phyloP scores from a whole-genome alignment of 2,113 vertebrate genomes.

The Ramphastos sulfuratus region DNA sequence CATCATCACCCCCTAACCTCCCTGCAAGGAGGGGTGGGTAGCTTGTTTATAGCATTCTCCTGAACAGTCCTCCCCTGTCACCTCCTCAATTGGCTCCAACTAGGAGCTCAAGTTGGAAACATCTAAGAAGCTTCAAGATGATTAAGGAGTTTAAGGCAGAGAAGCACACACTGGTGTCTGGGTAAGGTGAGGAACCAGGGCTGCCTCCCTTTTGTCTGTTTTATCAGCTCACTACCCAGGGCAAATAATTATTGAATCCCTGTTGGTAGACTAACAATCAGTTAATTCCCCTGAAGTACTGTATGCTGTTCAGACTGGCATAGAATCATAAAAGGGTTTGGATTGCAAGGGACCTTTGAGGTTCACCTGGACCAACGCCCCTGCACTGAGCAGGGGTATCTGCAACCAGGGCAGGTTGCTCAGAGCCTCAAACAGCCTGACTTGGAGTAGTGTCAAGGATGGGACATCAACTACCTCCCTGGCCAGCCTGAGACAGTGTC shows the following conservation, averaged over 20 bases:
- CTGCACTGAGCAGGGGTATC: not conserved
- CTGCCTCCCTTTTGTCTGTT: not conserved
- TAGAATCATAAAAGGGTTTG: not conserved
- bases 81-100: not conserved
- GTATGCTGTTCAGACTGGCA: not conserved
- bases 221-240: not conserved
- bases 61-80: not conserved
- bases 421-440: too few species aligned
- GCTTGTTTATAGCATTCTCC: not conserved
- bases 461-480: too few species aligned
- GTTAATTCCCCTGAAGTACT: not conserved
- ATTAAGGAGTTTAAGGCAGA: not conserved
- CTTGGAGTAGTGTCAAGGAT: too few species aligned
- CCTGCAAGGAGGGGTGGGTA: fast-evolving
- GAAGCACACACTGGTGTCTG: not conserved
- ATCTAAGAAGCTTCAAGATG: not conserved
- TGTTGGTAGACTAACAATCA: not conserved
- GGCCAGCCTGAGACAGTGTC: too few species aligned
- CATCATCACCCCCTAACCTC: fast-evolving
- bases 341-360: not conserved
- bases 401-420: too few species aligned
- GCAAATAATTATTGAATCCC: not conserved
- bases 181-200: not conserved
- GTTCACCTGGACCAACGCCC: not conserved
- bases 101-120: not conserved